phyloP scores from a whole-genome alignment of 2,797 vertebrate species.

The Antennarius maculatus region DNA sequence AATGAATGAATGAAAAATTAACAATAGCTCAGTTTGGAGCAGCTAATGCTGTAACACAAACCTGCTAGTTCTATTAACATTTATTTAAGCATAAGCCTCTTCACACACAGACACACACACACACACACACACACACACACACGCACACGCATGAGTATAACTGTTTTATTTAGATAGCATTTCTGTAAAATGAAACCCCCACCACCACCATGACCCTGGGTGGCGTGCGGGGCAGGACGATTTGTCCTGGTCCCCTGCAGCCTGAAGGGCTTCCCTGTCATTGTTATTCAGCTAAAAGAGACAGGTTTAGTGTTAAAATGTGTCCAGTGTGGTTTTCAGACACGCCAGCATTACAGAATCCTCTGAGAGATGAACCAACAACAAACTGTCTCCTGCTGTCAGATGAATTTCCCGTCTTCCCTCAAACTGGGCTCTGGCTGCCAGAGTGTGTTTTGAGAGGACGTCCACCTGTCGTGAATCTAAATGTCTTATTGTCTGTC shows the following conservation, averaged over 20 bases:
- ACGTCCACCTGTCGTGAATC: constrained; percentile 5
- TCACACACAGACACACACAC: no score
- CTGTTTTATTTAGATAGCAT: no score
- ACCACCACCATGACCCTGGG: background rate
- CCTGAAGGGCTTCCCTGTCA: constrained; percentile 47
- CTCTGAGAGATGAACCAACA: constrained; percentile 10
- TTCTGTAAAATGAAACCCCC: no score
- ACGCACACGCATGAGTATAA: no score
- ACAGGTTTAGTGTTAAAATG: constrained; percentile 20
- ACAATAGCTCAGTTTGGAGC: no score
- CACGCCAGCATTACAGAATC: background rate
- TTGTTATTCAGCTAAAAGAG: constrained; percentile 45
- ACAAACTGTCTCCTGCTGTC: constrained; percentile 42
- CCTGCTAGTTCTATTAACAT: no score
- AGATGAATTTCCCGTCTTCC: constrained; percentile 26
- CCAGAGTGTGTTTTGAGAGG: constrained; percentile 46
- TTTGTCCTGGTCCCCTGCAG: constrained; percentile 46
- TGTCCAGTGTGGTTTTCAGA: constrained; percentile 16
- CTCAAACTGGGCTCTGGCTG: constrained; percentile 25
- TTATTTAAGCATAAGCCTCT: no score
- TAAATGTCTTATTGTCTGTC: constrained; percentile 31
- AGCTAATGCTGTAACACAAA: no score
- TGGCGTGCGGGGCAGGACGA: constrained; percentile 43
- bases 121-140: no score
- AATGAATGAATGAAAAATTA: no score